phyloP scores from a whole-genome alignment of 2,797 vertebrate genomes.

The Gymnoscopelus microlampas region DNA sequence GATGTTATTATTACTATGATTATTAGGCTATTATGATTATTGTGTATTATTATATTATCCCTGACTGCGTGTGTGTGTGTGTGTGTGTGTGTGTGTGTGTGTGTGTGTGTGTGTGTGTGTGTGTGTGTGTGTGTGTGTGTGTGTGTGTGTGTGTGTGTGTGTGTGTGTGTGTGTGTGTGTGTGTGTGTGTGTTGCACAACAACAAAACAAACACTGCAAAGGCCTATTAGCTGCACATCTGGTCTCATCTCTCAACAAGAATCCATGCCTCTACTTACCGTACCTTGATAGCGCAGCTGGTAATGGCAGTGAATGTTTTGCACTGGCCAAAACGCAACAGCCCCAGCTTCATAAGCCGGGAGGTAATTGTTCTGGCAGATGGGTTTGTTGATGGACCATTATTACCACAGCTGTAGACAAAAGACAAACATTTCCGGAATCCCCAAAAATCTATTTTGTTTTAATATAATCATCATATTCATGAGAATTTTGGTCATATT shows the following conservation, averaged over 20 bases:
- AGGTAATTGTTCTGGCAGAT: not conserved
- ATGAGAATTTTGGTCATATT: too few species aligned
- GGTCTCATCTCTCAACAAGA: slow-evolving; percentile 10
- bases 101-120: slow-evolving; percentile 18
- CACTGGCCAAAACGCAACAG: too few species aligned
- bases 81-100: too few species aligned
- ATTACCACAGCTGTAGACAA: too few species aligned
- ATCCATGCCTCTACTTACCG: not conserved
- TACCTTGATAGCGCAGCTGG: slow-evolving; percentile 41
- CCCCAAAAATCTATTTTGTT: too few species aligned
- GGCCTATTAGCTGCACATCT: slow-evolving; percentile 30
- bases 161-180: not conserved
- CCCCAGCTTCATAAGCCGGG: not conserved
- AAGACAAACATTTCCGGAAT: too few species aligned
- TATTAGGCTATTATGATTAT: too few species aligned
- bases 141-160: not conserved
- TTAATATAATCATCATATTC: too few species aligned
- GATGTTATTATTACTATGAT: too few species aligned
- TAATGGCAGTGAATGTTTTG: not conserved
- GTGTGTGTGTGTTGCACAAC: slow-evolving; percentile 17
- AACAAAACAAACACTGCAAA: slow-evolving; percentile 10
- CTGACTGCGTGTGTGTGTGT: too few species aligned
- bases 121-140: slow-evolving; percentile 14
- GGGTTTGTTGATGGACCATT: not conserved
- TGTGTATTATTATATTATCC: too few species aligned